These are phyloP conservation scores for Drosophila suboccidentalis DNA, from an alignment of 2,888 invertebrate genomes.

Conservation along the genomic window DNA sequence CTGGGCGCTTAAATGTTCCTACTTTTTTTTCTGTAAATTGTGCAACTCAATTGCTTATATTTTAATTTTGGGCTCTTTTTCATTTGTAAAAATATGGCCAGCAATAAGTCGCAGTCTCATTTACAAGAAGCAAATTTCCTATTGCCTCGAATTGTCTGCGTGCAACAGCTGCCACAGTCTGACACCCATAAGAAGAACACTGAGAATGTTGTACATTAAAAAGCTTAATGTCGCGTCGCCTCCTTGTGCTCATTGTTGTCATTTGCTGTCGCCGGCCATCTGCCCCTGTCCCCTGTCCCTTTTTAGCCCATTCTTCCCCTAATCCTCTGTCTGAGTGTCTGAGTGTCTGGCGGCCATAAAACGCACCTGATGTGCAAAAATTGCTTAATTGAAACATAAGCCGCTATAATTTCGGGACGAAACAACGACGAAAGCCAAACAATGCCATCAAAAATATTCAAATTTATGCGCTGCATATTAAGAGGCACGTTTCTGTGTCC, in stretches of 20 bases:
- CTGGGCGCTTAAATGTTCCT: slow-evolving; percentile 1
- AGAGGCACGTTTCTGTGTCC: slow-evolving; percentile 50
- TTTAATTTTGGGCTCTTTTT: slow-evolving; percentile 61
- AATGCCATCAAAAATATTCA: slow-evolving; percentile 64
- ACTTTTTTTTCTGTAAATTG: not conserved
- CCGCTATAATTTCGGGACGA: slow-evolving; percentile 68
- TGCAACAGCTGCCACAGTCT: slow-evolving; percentile 63
- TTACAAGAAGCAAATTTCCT: slow-evolving; percentile 25
- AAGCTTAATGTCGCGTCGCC: slow-evolving; percentile 61
- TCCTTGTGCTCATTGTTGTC: slow-evolving; percentile 47
- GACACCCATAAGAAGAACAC: slow-evolving; percentile 17
- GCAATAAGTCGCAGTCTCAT: slow-evolving; percentile 33
- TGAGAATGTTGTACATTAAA: slow-evolving; percentile 59
- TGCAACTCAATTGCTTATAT: slow-evolving; percentile 41
- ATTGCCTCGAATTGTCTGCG: slow-evolving; percentile 61
- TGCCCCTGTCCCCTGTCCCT: slow-evolving; percentile 9
- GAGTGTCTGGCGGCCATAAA: slow-evolving; percentile 64
- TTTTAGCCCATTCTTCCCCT: not conserved
- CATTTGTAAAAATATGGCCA: slow-evolving; percentile 50
- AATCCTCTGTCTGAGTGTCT: slow-evolving; percentile 39
- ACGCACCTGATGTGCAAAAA: slow-evolving; percentile 78
- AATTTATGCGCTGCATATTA: slow-evolving; percentile 73
- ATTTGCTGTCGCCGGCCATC: slow-evolving; percentile 38
- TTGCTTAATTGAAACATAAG: slow-evolving; percentile 81
- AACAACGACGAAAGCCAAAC: slow-evolving; percentile 39